Evolutionary conservation across 2,888 invertebrate genomes (phyloP).

Genomic region (Chelonus formosanus): DNA sequence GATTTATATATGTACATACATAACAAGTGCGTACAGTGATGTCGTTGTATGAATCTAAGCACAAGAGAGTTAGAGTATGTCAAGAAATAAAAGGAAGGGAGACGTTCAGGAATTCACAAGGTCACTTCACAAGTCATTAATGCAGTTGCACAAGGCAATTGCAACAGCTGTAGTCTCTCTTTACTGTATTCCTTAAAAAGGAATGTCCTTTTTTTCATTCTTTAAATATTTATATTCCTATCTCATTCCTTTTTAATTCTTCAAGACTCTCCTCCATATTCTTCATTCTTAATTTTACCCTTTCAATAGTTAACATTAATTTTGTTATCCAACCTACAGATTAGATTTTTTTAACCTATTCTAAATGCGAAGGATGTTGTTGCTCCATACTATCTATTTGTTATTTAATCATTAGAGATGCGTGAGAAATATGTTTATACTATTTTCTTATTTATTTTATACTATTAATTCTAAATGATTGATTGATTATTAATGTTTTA

Average conservation of each 20-base stretch:
- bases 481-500: too few relatives aligned
- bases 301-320: background rate
- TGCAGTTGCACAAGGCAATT: constrained; percentile 49
- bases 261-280: constrained; percentile 15
- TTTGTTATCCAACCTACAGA: too few relatives aligned
- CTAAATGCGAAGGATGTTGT: too few relatives aligned
- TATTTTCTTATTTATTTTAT: too few relatives aligned
- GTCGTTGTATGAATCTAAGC: background rate
- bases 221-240: background rate
- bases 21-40: too few relatives aligned
- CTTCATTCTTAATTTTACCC: constrained; percentile 16
- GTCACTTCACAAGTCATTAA: constrained; percentile 37
- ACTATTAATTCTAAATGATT: too few relatives aligned
- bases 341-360: too few relatives aligned
- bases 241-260: constrained; percentile 33
- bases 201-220: constrained; percentile 18
- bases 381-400: too few relatives aligned
- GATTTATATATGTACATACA: too few relatives aligned
- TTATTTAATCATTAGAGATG: too few relatives aligned
- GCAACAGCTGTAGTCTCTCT: constrained; percentile 44
- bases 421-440: too few relatives aligned
- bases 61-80: background rate
- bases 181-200: constrained; percentile 31
- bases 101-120: constrained; percentile 28
- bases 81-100: constrained; percentile 11